These are phyloP conservation scores for Aplocera efformata DNA, from an alignment of 2,888 invertebrate species.

Conservation along the genomic window DNA sequence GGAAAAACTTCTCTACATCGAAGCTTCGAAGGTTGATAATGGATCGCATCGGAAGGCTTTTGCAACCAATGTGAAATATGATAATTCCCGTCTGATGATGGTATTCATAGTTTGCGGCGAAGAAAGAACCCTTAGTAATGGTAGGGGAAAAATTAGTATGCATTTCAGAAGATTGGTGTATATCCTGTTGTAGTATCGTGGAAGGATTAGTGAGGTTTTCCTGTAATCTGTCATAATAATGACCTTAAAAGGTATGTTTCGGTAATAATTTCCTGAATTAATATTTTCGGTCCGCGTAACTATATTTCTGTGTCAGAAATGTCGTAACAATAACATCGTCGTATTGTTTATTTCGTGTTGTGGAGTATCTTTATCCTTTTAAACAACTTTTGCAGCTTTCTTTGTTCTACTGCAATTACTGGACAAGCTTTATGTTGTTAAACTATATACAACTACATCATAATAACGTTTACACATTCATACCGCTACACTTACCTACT, in stretches of 20 bases:
- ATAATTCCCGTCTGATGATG: constrained; percentile 72
- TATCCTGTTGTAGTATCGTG: constrained; percentile 23
- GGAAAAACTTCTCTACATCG: constrained; percentile 13
- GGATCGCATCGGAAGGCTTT: constrained; percentile 13
- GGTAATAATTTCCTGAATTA: not conserved
- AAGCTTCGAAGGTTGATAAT: constrained; percentile 4
- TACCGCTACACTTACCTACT: no score
- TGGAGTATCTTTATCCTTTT: no score
- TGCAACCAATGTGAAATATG: constrained; percentile 63
- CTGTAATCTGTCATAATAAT: constrained; percentile 17
- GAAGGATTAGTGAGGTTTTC: constrained; percentile 21
- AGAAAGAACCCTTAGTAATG: constrained; percentile 58
- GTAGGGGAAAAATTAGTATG: constrained; percentile 54
- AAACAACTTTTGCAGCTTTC: no score
- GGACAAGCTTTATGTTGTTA: no score
- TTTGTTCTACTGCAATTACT: no score
- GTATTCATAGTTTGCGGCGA: constrained; percentile 69
- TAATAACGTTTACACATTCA: no score
- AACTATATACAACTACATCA: no score
- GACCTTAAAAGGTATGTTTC: not conserved
- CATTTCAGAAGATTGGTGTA: constrained; percentile 47
- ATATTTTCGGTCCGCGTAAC: no score
- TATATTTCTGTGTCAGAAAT: no score
- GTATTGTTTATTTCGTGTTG: no score
- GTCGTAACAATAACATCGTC: no score